Evolutionary conservation across 2,797 vertebrate species (phyloP).

Genomic region (Leptoclinus maculatus): DNA sequence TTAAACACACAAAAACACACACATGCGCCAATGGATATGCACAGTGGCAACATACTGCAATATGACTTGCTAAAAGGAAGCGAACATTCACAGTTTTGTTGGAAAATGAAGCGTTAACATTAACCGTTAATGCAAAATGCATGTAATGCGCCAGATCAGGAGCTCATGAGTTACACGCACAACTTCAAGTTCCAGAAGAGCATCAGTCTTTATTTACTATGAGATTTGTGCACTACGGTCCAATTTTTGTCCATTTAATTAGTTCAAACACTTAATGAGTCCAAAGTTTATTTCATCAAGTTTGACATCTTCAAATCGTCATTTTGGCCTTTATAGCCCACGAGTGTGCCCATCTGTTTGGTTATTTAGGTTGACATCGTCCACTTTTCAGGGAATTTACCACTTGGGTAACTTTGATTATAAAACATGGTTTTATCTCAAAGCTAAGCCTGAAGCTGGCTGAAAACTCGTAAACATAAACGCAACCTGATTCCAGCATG

Average conservation of each 20-base stretch:
- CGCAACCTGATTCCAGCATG: constrained; percentile 53
- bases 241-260: constrained; percentile 20
- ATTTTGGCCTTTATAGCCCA: not conserved
- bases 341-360: not conserved
- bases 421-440: constrained; percentile 23
- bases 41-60: not conserved
- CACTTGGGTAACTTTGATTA: constrained; percentile 27
- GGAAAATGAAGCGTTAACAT: constrained; percentile 1
- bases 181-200: constrained; percentile 29
- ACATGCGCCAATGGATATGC: not conserved
- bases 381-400: not conserved
- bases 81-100: not conserved
- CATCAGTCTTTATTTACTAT: constrained; percentile 21
- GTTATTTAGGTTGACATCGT: not conserved
- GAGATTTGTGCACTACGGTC: constrained; percentile 31
- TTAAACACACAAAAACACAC: not conserved
- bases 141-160: not conserved
- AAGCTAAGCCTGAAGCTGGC: constrained; percentile 39
- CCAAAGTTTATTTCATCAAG: constrained; percentile 1
- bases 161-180: constrained; percentile 3
- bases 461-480: constrained; percentile 60
- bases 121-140: constrained; percentile 7
- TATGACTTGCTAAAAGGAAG: not conserved
- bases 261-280: not conserved
- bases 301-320: not conserved